Evolutionary conservation across 2,113 vertebrate species (phyloP).

Genomic region (Phyllostomus discolor): DNA sequence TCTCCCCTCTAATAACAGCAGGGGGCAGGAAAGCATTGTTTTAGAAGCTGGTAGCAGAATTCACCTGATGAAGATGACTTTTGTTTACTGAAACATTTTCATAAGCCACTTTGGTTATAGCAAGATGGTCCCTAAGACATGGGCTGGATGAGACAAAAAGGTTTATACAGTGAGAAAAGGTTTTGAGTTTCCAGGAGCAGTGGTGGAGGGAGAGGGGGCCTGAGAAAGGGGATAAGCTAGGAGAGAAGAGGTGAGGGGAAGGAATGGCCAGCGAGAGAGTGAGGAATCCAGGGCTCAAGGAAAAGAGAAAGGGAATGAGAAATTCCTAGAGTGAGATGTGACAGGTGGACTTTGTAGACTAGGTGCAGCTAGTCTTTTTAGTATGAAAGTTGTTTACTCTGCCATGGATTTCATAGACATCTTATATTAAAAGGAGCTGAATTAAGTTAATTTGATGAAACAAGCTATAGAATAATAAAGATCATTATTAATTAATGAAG

Average conservation of each 20-base stretch:
- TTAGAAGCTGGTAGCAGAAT: neutral
- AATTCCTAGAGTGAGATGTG: neutral
- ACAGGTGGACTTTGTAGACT: neutral
- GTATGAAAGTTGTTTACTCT: constrained; percentile 20
- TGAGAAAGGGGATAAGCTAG: neutral
- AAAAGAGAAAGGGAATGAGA: neutral
- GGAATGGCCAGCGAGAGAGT: neutral
- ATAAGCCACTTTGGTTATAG: neutral
- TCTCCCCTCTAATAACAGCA: neutral
- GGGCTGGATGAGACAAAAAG: neutral
- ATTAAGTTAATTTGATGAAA: constrained; percentile 14
- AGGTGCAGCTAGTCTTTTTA: neutral
- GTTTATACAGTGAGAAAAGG: neutral
- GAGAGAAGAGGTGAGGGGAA: neutral
- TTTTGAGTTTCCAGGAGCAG: neutral
- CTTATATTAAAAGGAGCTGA: constrained; percentile 22
- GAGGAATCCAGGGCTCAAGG: neutral
- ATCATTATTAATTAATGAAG: neutral
- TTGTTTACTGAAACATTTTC: neutral
- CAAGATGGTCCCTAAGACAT: neutral
- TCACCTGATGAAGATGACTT: neutral
- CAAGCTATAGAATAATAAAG: neutral
- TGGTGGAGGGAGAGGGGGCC: neutral
- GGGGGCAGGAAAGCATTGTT: neutral
- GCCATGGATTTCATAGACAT: neutral